phyloP scores from a whole-genome alignment of 2,888 invertebrate species.

The Harmothoe impar region DNA sequence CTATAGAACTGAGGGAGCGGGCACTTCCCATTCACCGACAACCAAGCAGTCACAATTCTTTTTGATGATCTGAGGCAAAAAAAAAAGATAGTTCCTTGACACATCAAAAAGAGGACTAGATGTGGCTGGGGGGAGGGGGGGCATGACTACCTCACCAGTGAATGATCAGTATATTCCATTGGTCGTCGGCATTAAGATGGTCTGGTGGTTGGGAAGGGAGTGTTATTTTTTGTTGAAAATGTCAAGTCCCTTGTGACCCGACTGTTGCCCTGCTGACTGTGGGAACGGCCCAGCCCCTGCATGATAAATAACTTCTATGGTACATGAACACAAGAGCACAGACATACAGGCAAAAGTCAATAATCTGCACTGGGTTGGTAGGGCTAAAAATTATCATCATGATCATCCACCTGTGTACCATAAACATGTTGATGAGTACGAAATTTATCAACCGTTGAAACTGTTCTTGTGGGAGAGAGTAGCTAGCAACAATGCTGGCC shows the following conservation, averaged over 20 bases:
- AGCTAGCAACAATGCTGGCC: neutral
- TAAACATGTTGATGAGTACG: slow-evolving; percentile 27
- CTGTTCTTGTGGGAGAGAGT: slow-evolving; percentile 16
- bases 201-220: neutral
- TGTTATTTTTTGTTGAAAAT: too few relatives aligned
- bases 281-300: slow-evolving; percentile 41
- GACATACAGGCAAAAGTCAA: slow-evolving; percentile 55
- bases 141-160: neutral
- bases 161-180: neutral
- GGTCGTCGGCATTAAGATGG: neutral
- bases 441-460: slow-evolving; percentile 43
- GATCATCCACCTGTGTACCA: neutral
- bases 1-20: slow-evolving; percentile 42
- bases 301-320: slow-evolving; percentile 52
- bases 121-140: neutral
- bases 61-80: neutral
- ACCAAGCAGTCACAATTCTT: slow-evolving; percentile 32
- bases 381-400: neutral
- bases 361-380: slow-evolving; percentile 53
- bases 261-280: neutral
- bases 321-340: slow-evolving; percentile 50
- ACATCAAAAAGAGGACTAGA: slow-evolving; percentile 15
- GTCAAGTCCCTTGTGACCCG: neutral
- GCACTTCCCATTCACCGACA: slow-evolving; percentile 25
- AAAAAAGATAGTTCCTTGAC: neutral